Evolutionary conservation across 2,113 vertebrate genomes (phyloP), one percentile per base, ranked within the genome.

Genomic region (Pleuronectes platessa): DNA sequence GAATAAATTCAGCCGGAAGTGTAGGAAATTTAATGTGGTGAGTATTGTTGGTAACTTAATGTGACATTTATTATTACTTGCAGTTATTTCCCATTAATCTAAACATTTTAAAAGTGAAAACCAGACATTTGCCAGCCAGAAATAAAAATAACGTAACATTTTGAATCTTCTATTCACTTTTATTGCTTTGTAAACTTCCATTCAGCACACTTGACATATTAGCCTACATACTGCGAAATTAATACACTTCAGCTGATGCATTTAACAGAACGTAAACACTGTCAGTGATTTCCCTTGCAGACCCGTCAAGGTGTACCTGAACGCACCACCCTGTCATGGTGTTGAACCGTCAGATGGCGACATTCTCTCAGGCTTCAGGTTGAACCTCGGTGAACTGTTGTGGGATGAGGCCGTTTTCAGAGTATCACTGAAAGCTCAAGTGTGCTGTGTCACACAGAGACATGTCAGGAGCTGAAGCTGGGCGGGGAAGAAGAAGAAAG

Each of bases 301-400:
- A 15, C 45, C 12, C 14, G 1, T 51, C 49, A 0, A 3, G 7
- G 3, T 78, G 78, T 42, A 23, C 24, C 0, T 75, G 76, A 86
- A 89, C 49, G 74, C 82, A 82, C 2, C 69, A 5, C 6, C 0
- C 0, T 0, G 8, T 35, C 21, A 11, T 11, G 51, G 35, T 37
- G 54, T 61, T 76, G 9, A 70, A 70, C 86, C 90, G 64, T 24
- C 67, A 71, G 91, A 14, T 75, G 90, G 90, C 89, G 89, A 68
- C 31, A 40, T 84, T 49, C 64, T 62, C 51, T 5, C 49, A 51
- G 49, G 2, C 49, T 51, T 20, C 51, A 40, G 24, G 40, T 79
- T 56, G 45, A 35, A 54, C 58, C 55, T 83, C 59, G 53, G 12
- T 76, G 74, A 79, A 85, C 78, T 81, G 85, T 71, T 62, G 26